These are phyloP conservation scores for Muscicapa comitata DNA, from an alignment of 2,797 vertebrate species.

Conservation along the genomic window DNA sequence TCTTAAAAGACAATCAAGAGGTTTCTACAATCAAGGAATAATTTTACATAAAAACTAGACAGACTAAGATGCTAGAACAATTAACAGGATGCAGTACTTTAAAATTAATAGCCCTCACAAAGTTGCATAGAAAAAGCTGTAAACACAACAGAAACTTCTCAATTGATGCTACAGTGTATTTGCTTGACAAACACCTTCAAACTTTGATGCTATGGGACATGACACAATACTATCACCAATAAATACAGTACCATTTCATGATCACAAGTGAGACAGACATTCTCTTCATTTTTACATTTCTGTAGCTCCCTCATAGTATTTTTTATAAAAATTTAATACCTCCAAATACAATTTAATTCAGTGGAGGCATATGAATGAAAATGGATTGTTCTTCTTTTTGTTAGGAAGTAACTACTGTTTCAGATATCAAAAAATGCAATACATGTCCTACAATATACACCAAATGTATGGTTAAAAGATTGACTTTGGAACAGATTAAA, in stretches of 20 bases:
- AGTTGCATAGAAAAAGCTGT: not conserved
- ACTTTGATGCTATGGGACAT: not conserved
- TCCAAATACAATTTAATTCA: not conserved
- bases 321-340: not conserved
- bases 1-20: not conserved
- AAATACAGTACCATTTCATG: not conserved
- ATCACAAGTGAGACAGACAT: not conserved
- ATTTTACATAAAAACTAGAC: not conserved
- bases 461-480: not conserved
- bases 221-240: not conserved
- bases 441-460: not conserved
- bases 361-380: accelerated
- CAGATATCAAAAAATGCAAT: not conserved
- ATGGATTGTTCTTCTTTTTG: not conserved
- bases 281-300: not conserved
- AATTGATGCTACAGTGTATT: not conserved
- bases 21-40: not conserved
- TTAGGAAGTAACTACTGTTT: not conserved
- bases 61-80: not conserved
- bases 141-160: not conserved
- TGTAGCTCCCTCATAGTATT: not conserved
- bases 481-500: not conserved
- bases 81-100: not conserved
- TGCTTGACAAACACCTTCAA: not conserved
- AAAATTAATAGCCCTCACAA: not conserved